phyloP scores from a whole-genome alignment of 1,140 invertebrate species.

The Diachasmimorpha longicaudata region DNA sequence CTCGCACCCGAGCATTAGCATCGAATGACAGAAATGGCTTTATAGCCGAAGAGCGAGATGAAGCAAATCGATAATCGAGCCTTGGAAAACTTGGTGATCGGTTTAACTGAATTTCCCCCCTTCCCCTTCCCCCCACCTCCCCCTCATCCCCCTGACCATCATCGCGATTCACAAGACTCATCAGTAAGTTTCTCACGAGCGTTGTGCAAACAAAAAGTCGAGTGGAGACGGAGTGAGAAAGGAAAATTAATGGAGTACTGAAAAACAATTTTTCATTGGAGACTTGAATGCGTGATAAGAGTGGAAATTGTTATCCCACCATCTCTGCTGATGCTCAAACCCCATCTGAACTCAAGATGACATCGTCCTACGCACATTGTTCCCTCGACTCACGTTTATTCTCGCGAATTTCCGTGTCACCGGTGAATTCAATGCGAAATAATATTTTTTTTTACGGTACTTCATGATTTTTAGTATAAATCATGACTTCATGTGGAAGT shows the following conservation, averaged over 20 bases:
- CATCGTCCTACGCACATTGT: conserved; percentile 11
- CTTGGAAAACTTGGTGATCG: neutral
- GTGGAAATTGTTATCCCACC: neutral
- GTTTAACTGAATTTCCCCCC: neutral
- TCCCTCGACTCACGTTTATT: neutral
- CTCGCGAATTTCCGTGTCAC: neutral
- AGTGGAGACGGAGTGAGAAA: neutral
- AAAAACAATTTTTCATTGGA: neutral
- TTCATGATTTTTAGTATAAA: too few species aligned
- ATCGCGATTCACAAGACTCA: neutral
- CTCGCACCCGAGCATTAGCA: conserved; percentile 35
- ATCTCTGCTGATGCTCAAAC: neutral
- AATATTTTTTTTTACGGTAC: too few species aligned
- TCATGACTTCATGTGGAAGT: too few species aligned
- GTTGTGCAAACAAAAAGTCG: neutral
- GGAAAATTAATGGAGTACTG: neutral
- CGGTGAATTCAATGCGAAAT: neutral
- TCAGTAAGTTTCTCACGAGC: neutral
- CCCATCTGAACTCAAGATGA: neutral
- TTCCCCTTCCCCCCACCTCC: neutral
- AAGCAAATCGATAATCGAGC: conserved; percentile 39
- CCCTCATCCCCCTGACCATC: neutral
- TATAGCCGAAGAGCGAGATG: conserved; percentile 37
- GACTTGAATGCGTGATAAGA: conserved; percentile 8
- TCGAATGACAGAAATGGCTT: conserved; percentile 50